Conservation (phyloP, 2,888 invertebrate species). For the Apodemia mormo region DNA sequence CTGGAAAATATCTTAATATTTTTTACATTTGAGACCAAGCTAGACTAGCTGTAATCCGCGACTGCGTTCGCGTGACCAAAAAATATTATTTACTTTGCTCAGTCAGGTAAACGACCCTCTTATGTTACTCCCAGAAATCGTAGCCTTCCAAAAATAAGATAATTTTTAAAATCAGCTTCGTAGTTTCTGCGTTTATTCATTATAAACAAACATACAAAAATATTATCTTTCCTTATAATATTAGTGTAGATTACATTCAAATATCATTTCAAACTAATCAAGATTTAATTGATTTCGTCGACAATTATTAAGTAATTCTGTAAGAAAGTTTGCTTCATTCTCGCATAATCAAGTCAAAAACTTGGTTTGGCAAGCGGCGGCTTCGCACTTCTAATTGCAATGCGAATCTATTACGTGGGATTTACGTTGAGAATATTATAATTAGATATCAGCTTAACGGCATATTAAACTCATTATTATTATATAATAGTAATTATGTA, state of each 20-base stretch:
- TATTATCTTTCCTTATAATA: too few species aligned
- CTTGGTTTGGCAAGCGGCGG: constrained; percentile 43
- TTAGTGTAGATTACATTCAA: background rate
- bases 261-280: constrained; percentile 7
- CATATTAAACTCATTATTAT: constrained; percentile 18
- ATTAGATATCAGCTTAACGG: constrained; percentile 36
- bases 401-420: constrained; percentile 44
- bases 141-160: too few species aligned
- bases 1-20: too few species aligned
- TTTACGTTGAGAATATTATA: constrained; percentile 40
- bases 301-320: constrained; percentile 31
- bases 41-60: too few species aligned
- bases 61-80: too few species aligned
- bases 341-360: constrained; percentile 41
- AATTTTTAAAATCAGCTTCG: too few species aligned
- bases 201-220: too few species aligned
- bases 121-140: too few species aligned
- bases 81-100: too few species aligned
- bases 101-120: too few species aligned
- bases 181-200: too few species aligned
- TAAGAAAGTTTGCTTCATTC: constrained; percentile 40
- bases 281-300: constrained; percentile 33
- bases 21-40: too few species aligned
- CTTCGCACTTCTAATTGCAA: constrained; percentile 44
- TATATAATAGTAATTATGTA: background rate